phyloP scores from a whole-genome alignment of 2,113 vertebrate species.

The Petrocephalus microphthalmus region DNA sequence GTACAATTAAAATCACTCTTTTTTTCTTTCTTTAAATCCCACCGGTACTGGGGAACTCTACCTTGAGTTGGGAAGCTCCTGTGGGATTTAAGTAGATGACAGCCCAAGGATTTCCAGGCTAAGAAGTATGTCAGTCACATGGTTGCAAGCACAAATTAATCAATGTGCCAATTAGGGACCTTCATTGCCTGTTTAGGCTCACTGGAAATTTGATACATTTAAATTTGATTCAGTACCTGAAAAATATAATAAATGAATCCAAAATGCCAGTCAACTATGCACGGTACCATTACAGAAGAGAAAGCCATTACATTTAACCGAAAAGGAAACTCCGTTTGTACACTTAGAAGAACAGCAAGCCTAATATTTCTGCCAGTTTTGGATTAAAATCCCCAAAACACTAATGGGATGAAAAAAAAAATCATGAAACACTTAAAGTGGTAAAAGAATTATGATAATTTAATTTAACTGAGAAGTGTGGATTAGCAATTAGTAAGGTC shows the following conservation, averaged over 20 bases:
- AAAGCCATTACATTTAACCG: not conserved
- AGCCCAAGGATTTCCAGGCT: not conserved
- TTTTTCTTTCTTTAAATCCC: not conserved
- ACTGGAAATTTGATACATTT: not conserved
- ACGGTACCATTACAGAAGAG: not conserved
- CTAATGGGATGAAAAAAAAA: constrained; percentile 1
- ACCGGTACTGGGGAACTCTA: not conserved
- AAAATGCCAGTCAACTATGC: not conserved
- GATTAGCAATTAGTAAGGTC: constrained; percentile 7
- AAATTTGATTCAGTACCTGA: not conserved
- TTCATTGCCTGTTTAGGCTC: not conserved
- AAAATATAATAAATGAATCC: not conserved
- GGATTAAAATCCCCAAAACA: constrained; percentile 8
- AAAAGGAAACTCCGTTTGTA: not conserved
- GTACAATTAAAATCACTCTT: not conserved
- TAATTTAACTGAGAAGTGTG: constrained; percentile 14
- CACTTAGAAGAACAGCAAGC: not conserved
- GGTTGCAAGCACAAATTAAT: not conserved
- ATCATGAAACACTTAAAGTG: constrained; percentile 14
- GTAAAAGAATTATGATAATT: constrained; percentile 18
- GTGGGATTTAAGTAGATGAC: not conserved
- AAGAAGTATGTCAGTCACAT: constrained; percentile 2
- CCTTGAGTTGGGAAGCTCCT: not conserved
- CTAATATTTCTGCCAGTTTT: not conserved
- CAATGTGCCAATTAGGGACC: not conserved